phyloP scores from a whole-genome alignment of 1,140 invertebrate genomes.

The Heliothis virescens region DNA sequence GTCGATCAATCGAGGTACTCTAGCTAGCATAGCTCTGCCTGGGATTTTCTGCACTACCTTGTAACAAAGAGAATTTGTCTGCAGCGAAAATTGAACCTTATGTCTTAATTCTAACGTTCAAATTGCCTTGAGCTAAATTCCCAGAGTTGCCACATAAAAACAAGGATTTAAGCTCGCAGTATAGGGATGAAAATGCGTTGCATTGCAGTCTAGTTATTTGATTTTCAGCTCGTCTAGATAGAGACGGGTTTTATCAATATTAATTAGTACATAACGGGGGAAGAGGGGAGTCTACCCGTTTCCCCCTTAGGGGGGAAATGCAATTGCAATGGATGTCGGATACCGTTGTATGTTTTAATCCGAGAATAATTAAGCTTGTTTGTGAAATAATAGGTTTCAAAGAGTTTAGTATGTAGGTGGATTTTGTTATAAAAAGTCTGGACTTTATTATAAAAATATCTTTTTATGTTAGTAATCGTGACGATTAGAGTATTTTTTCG shows the following conservation, averaged over 20 bases:
- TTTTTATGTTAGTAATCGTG: too few relatives aligned
- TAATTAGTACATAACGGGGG: background rate
- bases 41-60: background rate
- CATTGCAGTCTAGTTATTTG: constrained; percentile 18
- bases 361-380: background rate
- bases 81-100: background rate
- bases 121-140: background rate
- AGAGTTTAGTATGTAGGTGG: too few relatives aligned
- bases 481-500: too few relatives aligned
- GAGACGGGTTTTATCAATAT: constrained; percentile 38
- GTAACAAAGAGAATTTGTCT: background rate
- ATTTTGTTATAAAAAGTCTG: too few relatives aligned
- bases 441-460: too few relatives aligned
- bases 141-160: constrained; percentile 7
- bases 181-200: constrained; percentile 36
- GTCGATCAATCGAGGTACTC: constrained; percentile 14
- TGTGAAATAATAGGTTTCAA: background rate
- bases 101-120: background rate
- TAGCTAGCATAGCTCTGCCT: background rate
- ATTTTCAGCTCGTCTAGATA: constrained; percentile 6
- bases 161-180: constrained; percentile 3
- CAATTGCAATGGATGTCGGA: background rate
- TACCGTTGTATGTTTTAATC: background rate
- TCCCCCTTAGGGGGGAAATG: background rate
- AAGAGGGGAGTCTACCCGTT: background rate